Evolutionary conservation across 2,797 vertebrate genomes (phyloP), one percentile per base, ranked within the genome.

Genomic region (Sebastes iracundus): DNA sequence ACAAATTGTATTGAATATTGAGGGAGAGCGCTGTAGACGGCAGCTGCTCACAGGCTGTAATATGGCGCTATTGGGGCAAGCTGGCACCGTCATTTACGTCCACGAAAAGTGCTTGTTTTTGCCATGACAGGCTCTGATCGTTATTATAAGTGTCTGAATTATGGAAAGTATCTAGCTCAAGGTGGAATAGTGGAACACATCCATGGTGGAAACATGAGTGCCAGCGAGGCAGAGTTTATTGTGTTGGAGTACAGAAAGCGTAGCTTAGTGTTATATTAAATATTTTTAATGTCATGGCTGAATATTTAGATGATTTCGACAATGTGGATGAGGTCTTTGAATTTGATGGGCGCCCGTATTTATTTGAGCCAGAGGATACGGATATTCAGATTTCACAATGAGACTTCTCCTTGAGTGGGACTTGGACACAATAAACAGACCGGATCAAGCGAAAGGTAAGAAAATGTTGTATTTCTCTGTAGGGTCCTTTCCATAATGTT

Each of bases 61-160:
- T 53, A 18, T 18, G 46, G 18, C 2, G 49, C 18, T 4, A 53
- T 53, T n/a, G 49, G 49, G 49, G 46, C 46, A 49, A 49, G 46
- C 16, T 53, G 49, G 49, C 4, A 22, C 0, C 9, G 20, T 22
- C 20, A 10, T 53, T 53, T 53, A 53, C 0, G 9, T 53, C 49
- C 49, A 53, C 20, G 22, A 53, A 53, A 53, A 53, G 20, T 22
- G 49, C 4, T 11, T n/a, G 0, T 53, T 53, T 53, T 53, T 53
- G 49, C 49, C 49, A n/a, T 52, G 0, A n/a, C 7, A 52, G 49
- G 49, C 49, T 52, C 20, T 7, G 49, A 52, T 52, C n/a, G 49
- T n/a, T 52, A n/a, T 52, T n/a, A n/a, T 9, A n/a, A 52, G 49
- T 52, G 49, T 52, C 49, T n/a, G 49, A 52, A 52, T 52, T 52